Percentiles rank a stretch among this genome's conserved stretches.
Conservation (phyloP, 1,140 invertebrate species). For the Anoplophora glabripennis region DNA sequence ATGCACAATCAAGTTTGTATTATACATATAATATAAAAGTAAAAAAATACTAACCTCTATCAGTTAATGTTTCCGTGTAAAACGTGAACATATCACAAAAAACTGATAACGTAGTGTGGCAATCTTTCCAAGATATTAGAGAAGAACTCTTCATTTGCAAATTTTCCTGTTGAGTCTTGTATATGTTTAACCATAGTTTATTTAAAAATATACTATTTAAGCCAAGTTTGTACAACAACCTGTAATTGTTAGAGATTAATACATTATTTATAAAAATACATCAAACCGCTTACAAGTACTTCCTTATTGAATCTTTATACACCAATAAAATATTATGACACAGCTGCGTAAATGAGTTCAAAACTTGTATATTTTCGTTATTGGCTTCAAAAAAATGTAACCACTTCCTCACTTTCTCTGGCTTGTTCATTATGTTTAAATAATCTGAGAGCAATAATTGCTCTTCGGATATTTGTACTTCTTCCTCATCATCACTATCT, state of each 20-base stretch:
- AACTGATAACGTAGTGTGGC: conserved; percentile 43
- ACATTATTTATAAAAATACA: conserved; percentile 1
- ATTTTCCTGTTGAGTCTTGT: conserved; percentile 22
- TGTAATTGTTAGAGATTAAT: conserved; percentile 45
- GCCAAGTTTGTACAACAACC: conserved; percentile 81
- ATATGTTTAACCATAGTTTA: conserved; percentile 62
- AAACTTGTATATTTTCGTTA: conserved; percentile 37
- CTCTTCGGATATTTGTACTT: conserved; percentile 28
- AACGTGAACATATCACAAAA: conserved; percentile 49
- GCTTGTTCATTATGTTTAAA: conserved; percentile 41
- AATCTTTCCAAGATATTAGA: conserved; percentile 40
- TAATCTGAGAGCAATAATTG: conserved; percentile 40
- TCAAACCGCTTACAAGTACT: conserved; percentile 44
- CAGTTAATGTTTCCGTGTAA: conserved; percentile 47
- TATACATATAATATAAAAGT: too few species aligned
- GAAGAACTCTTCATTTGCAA: conserved; percentile 27
- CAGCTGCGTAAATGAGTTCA: conserved; percentile 38
- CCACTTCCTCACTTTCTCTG: conserved; percentile 41
- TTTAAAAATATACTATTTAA: conserved; percentile 81
- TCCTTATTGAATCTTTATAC: conserved; percentile 46
- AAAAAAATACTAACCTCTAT: conserved; percentile 37
- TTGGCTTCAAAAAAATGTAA: conserved; percentile 40
- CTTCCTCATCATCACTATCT: conserved; percentile 37
- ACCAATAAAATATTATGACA: conserved; percentile 46
- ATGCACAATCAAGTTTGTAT: too few species aligned